phyloP scores from a whole-genome alignment of 2,797 vertebrate species.

The Acomys russatus region DNA sequence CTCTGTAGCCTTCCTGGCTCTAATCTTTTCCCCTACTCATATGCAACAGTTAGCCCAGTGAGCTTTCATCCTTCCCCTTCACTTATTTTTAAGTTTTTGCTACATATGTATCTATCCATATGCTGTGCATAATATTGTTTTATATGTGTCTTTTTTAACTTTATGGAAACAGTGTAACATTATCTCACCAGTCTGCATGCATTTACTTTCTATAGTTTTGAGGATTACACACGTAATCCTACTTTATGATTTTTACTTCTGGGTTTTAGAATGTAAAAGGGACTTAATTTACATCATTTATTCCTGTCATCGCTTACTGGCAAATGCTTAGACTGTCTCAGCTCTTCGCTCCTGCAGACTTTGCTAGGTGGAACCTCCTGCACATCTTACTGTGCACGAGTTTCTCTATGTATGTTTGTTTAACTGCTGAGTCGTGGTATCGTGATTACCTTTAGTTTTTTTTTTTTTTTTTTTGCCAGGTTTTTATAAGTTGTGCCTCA shows the following conservation, averaged over 20 bases:
- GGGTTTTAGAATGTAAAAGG: background rate
- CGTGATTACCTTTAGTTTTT: background rate
- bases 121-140: background rate
- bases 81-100: conserved; percentile 19
- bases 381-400: background rate
- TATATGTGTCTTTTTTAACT: background rate
- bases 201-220: conserved; percentile 37
- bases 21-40: background rate
- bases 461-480: too few species aligned
- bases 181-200: background rate
- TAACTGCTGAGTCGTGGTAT: background rate
- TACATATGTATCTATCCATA: background rate
- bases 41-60: background rate
- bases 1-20: background rate
- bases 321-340: background rate
- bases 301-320: background rate
- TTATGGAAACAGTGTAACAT: background rate
- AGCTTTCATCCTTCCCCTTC: background rate
- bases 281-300: background rate
- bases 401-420: background rate
- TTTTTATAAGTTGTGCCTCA: conserved; percentile 3
- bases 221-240: background rate
- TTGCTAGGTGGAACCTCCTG: background rate
- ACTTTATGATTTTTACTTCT: conserved; percentile 23
- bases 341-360: background rate